These are phyloP conservation scores for Salmo trutta DNA, from an alignment of 2,797 vertebrate genomes.

Conservation along the genomic window DNA sequence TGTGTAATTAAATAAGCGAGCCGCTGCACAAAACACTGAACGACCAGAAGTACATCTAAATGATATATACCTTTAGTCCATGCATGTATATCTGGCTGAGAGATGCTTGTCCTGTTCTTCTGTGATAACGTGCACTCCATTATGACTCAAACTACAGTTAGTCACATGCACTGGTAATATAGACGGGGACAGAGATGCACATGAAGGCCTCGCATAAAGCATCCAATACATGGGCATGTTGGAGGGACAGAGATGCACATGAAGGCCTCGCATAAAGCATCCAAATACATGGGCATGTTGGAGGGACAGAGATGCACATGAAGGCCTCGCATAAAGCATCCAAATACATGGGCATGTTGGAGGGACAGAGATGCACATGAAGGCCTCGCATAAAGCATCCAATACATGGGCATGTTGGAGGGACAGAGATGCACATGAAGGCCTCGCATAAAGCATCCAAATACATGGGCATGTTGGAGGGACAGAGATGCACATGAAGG, in stretches of 20 bases:
- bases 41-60: too few relatives aligned
- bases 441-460: neutral
- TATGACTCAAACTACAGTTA: neutral
- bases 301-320: neutral
- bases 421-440: neutral
- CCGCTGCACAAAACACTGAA: too few relatives aligned
- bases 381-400: neutral
- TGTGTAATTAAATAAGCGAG: constrained; percentile 32
- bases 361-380: neutral
- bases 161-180: neutral
- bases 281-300: neutral
- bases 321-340: neutral
- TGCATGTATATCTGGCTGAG: neutral
- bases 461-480: too few relatives aligned
- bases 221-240: too few relatives aligned
- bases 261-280: neutral
- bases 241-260: neutral
- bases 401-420: neutral
- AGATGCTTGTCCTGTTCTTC: neutral
- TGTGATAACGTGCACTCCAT: neutral
- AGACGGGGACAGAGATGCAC: neutral
- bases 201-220: neutral
- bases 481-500: neutral
- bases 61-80: too few relatives aligned
- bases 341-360: too few relatives aligned